phyloP scores from a whole-genome alignment of 1,140 invertebrate species.

The Muscidifurax raptorellus region DNA sequence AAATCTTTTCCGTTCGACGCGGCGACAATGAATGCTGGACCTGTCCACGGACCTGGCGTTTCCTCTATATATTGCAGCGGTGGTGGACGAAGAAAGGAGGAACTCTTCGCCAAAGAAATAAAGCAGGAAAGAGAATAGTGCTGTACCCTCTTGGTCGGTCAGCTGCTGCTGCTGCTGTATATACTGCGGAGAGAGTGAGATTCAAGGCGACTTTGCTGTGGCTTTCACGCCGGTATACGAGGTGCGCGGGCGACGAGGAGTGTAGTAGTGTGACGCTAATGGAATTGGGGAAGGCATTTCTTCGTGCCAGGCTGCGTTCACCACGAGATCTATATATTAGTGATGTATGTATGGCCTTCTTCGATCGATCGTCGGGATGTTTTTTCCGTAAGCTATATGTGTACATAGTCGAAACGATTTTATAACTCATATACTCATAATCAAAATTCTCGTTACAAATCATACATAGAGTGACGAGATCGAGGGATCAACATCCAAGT shows the following conservation, averaged over 20 bases:
- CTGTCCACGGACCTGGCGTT: neutral
- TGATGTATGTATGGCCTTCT: neutral
- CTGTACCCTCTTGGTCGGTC: neutral
- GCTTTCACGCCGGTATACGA: slow-evolving; percentile 17
- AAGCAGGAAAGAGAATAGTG: neutral
- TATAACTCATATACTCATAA: neutral
- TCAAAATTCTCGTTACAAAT: neutral
- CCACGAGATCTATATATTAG: too few species aligned
- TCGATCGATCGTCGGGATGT: neutral
- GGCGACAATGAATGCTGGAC: neutral
- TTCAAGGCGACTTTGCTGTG: neutral
- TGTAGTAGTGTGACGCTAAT: slow-evolving; percentile 22
- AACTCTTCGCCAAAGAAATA: neutral
- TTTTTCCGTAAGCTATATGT: neutral
- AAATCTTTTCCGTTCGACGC: slow-evolving; percentile 21
- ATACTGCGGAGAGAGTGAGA: neutral
- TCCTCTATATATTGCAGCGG: neutral
- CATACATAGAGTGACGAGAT: neutral
- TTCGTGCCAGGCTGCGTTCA: too few species aligned
- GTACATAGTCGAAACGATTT: neutral
- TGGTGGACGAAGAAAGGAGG: neutral
- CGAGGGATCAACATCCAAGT: slow-evolving; percentile 22
- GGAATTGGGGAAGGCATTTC: slow-evolving; percentile 26
- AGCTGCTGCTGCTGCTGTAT: slow-evolving; percentile 8
- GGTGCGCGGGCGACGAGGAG: neutral